phyloP scores from a whole-genome alignment of 2,888 invertebrate species.

The Brachynemurus nebulosus region DNA sequence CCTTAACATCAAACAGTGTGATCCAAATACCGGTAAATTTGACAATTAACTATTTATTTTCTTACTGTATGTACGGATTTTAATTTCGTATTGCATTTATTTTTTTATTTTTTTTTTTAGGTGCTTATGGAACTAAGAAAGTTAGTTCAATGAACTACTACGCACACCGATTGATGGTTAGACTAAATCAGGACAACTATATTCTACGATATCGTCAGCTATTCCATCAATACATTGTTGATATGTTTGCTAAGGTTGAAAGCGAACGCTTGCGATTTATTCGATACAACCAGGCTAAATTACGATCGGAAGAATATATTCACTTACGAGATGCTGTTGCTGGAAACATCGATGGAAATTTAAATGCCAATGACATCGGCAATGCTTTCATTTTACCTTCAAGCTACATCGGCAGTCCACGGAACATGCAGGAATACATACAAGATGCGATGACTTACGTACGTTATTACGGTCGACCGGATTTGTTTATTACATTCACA shows the following conservation, averaged over 20 bases:
- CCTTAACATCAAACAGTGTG: conserved; percentile 12
- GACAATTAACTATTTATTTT: conserved; percentile 7
- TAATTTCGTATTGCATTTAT: conserved; percentile 10
- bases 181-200: conserved; percentile 16
- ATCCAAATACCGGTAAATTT: conserved; percentile 13
- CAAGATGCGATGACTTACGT: conserved; percentile 25
- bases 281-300: conserved; percentile 23
- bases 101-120: conserved; percentile 10
- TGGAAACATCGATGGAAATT: conserved; percentile 19
- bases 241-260: conserved; percentile 27
- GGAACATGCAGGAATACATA: conserved; percentile 23
- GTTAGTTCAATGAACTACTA: conserved; percentile 21
- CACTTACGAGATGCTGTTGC: conserved; percentile 25
- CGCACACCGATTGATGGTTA: conserved; percentile 19
- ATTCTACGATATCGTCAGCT: conserved; percentile 20
- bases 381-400: conserved; percentile 17
- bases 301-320: conserved; percentile 22
- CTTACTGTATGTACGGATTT: conserved; percentile 6
- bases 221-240: conserved; percentile 25
- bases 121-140: conserved; percentile 14
- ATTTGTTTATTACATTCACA: conserved; percentile 10
- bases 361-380: conserved; percentile 12
- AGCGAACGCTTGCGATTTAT: conserved; percentile 23
- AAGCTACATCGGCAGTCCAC: conserved; percentile 19
- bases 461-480: conserved; percentile 23